Conservation (phyloP, 2,888 invertebrate species). For the Seira musarum region DNA sequence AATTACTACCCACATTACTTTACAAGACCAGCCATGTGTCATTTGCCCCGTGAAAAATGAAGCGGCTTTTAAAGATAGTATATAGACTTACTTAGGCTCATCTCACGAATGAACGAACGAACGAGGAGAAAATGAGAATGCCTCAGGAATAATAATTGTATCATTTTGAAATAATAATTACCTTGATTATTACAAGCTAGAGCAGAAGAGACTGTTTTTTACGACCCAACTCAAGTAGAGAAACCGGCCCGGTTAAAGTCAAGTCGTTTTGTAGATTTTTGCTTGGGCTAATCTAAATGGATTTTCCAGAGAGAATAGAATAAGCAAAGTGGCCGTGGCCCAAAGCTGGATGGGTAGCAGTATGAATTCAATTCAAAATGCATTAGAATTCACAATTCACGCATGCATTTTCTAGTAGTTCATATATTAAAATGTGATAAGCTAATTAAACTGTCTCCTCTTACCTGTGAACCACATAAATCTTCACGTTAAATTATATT, state of each 20-base stretch:
- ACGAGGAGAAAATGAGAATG: slow-evolving; percentile 16
- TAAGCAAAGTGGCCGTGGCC: neutral
- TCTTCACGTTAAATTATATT: slow-evolving; percentile 47
- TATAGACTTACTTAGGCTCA: too few relatives aligned
- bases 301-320: too few relatives aligned
- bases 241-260: neutral
- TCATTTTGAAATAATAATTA: slow-evolving; percentile 57
- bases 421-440: slow-evolving; percentile 59
- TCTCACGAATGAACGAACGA: too few relatives aligned
- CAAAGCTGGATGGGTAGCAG: neutral
- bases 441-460: slow-evolving; percentile 58
- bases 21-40: too few relatives aligned
- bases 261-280: neutral
- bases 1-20: too few relatives aligned
- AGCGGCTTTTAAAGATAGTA: too few relatives aligned
- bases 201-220: too few relatives aligned
- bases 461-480: slow-evolving; percentile 57
- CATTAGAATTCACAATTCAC: neutral
- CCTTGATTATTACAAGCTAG: slow-evolving; percentile 34
- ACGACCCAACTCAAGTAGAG: too few relatives aligned
- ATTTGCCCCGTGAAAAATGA: too few relatives aligned
- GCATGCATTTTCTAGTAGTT: neutral
- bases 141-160: slow-evolving; percentile 52
- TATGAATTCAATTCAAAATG: neutral
- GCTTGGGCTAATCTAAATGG: neutral